phyloP scores from a whole-genome alignment of 1,140 invertebrate genomes.

The Drepana arcuata region DNA sequence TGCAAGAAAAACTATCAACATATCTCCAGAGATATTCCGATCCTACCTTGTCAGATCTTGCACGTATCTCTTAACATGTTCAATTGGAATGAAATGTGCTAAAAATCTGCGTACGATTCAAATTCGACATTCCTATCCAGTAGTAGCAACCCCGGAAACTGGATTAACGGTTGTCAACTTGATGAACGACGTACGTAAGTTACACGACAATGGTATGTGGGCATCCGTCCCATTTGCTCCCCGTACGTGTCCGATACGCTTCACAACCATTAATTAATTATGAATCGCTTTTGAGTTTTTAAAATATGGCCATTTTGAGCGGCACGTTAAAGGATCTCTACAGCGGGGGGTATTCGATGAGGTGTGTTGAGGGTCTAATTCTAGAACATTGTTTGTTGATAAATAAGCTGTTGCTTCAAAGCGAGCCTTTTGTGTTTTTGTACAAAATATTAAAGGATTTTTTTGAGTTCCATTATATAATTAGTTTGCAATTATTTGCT shows the following conservation, averaged over 20 bases:
- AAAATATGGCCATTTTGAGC: too few relatives aligned
- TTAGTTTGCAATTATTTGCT: too few relatives aligned
- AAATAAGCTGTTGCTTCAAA: too few relatives aligned
- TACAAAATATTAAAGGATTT: not conserved
- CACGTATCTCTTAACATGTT: too few relatives aligned
- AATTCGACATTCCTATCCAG: slow-evolving; percentile 14
- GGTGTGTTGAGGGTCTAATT: not conserved
- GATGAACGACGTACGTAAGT: slow-evolving; percentile 67
- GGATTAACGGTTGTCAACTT: slow-evolving; percentile 70
- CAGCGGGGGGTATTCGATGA: slow-evolving; percentile 10
- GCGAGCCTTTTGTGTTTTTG: too few relatives aligned
- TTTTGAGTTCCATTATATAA: slow-evolving; percentile 1
- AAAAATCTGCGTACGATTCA: slow-evolving; percentile 7
- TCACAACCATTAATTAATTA: slow-evolving; percentile 51
- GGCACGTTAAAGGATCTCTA: slow-evolving; percentile 10
- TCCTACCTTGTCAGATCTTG: too few relatives aligned
- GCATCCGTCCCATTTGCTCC: slow-evolving; percentile 50
- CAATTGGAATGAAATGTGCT: too few relatives aligned
- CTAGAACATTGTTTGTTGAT: not conserved
- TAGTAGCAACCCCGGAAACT: slow-evolving; percentile 55
- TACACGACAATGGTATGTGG: slow-evolving; percentile 65
- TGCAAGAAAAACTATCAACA: too few relatives aligned
- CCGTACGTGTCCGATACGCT: slow-evolving; percentile 42
- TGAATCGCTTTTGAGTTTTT: slow-evolving; percentile 38
- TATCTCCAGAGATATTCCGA: too few relatives aligned